These are phyloP conservation scores for Ursus arctos DNA, from an alignment of 2,113 vertebrate species.

Conservation along the genomic window DNA sequence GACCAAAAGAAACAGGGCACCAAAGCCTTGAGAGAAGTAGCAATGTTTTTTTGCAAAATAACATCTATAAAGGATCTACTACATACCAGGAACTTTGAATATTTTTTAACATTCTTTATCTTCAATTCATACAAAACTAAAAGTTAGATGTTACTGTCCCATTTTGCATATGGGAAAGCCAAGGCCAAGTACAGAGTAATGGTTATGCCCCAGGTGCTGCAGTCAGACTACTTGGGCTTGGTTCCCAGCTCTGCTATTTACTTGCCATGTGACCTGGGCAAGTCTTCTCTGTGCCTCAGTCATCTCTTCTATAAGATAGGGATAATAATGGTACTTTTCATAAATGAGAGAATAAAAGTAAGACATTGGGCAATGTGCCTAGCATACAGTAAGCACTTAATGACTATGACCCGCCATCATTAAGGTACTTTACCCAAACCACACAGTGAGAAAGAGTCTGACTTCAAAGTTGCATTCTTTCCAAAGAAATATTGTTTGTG, in stretches of 20 bases:
- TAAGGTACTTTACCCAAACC: background rate
- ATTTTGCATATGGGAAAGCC: background rate
- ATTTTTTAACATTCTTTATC: background rate
- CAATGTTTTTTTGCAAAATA: background rate
- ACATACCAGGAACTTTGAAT: background rate
- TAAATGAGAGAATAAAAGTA: background rate
- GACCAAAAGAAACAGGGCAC: background rate
- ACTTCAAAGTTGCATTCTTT: background rate
- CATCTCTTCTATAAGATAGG: background rate
- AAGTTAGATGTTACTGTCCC: background rate
- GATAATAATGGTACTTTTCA: too few species aligned
- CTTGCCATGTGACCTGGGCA: rapidly evolving
- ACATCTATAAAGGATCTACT: background rate
- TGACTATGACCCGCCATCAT: background rate
- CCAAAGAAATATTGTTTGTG: background rate
- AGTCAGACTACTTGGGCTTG: background rate
- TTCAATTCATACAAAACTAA: background rate
- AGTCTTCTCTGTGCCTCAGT: background rate
- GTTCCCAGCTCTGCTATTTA: background rate
- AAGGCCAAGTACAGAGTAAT: background rate
- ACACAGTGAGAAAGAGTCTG: background rate
- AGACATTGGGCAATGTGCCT: background rate
- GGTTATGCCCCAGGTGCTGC: background rate
- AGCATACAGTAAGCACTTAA: background rate
- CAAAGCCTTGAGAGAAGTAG: background rate